phyloP scores from a whole-genome alignment of 2,888 invertebrate genomes.

The Deroplatys truncata region DNA sequence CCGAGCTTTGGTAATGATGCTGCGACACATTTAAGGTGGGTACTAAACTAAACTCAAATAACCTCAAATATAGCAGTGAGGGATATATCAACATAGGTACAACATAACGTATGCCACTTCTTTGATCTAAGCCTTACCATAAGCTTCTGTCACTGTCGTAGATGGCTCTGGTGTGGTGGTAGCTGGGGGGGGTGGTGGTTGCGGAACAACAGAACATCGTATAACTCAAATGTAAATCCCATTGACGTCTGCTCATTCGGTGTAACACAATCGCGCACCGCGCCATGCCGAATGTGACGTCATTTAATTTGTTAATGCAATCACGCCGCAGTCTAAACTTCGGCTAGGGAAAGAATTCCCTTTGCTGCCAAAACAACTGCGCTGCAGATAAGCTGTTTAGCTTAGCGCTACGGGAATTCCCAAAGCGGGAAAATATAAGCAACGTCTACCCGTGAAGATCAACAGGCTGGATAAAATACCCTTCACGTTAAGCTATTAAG shows the following conservation, averaged over 20 bases:
- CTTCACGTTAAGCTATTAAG: background rate
- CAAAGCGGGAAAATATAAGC: background rate
- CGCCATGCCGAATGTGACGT: background rate
- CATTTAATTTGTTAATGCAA: background rate
- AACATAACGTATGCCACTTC: background rate
- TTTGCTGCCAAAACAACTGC: background rate
- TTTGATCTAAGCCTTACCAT: background rate
- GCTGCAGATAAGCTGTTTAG: background rate
- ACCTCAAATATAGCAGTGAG: background rate
- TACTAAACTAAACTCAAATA: background rate
- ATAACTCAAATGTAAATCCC: background rate
- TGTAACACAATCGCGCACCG: background rate
- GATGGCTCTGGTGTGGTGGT: slow-evolving; percentile 23
- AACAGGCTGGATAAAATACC: background rate
- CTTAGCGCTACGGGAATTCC: background rate
- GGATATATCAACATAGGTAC: too few species aligned
- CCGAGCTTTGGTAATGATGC: too few species aligned
- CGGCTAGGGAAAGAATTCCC: background rate
- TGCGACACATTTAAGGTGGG: background rate
- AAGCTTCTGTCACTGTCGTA: slow-evolving; percentile 5
- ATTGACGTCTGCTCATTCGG: background rate
- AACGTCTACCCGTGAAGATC: background rate
- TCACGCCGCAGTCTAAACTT: background rate
- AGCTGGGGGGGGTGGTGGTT: slow-evolving; percentile 25
- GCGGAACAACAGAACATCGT: slow-evolving; percentile 23